A percentile compares a stretch with the other conserved stretches of the same genome.
These are phyloP conservation scores for Drosophila pseudoobscura DNA, from an alignment of 1,140 invertebrate genomes.

Conservation along the genomic window DNA sequence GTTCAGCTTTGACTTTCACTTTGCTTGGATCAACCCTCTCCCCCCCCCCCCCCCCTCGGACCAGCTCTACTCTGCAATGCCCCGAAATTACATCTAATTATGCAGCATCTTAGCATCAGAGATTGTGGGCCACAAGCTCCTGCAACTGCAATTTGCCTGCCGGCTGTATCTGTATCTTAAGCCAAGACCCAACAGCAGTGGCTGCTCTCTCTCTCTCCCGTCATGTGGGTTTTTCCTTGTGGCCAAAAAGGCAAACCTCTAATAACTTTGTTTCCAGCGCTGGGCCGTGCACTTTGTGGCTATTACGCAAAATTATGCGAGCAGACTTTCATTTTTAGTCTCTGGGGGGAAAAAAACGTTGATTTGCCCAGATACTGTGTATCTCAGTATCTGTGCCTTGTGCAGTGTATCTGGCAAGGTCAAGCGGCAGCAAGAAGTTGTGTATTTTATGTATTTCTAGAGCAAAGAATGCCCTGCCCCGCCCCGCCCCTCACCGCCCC, in stretches of 20 bases:
- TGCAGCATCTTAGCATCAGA: slow-evolving; percentile 70
- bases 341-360: slow-evolving; percentile 63
- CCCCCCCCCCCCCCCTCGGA: neutral
- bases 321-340: slow-evolving; percentile 53
- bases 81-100: slow-evolving; percentile 79
- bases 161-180: slow-evolving; percentile 14
- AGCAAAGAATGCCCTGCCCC: slow-evolving; percentile 48
- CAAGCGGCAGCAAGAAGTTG: slow-evolving; percentile 15
- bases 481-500: too few relatives aligned
- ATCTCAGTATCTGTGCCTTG: too few relatives aligned
- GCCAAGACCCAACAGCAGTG: slow-evolving; percentile 25
- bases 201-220: slow-evolving; percentile 23
- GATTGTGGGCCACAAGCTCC: slow-evolving; percentile 66
- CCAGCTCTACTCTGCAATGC: slow-evolving; percentile 33
- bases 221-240: slow-evolving; percentile 57
- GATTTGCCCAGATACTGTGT: slow-evolving; percentile 37
- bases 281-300: slow-evolving; percentile 41
- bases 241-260: slow-evolving; percentile 49
- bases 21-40: neutral
- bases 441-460: slow-evolving; percentile 26
- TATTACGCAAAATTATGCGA: slow-evolving; percentile 52
- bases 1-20: slow-evolving; percentile 63
- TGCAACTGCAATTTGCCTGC: slow-evolving; percentile 65
- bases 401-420: slow-evolving; percentile 43
- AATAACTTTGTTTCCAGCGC: slow-evolving; percentile 45